Base-by-base conservation (phyloP, 1,140 invertebrate species). In the Temnothorax nylanderi region DNA sequence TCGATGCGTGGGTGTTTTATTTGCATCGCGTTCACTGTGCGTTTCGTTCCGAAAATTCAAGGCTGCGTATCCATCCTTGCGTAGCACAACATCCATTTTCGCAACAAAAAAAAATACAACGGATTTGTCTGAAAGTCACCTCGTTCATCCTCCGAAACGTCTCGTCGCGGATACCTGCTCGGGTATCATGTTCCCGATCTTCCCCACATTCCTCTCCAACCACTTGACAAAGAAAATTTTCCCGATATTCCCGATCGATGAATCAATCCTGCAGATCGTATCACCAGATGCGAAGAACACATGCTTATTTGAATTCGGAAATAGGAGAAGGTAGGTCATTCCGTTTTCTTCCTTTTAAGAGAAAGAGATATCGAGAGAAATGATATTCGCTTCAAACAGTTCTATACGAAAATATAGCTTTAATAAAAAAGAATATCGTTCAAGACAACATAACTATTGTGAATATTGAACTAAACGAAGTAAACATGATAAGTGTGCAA, bases 1-100 rank as follows among this genome's bases (percentile, higher is more conserved):
- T 82, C 13, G 56, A 34, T 60, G 41, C 56, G 88, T 88, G 49
- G 69, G 56, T 21, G 81, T 75, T 67, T 81, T 90, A 86, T 90
- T 82, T 88, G 86, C 86, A 85, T 82, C 69, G 54, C 18, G 72
- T 81, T 37, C 64, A 26, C 71, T 26, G 26, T 60, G 60, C 21
- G 11, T 67, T 77, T 74, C 64, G 56, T 65, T 77, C 69, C 76
- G 65, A 84, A 90, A 89, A 77, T 60, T 44, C 58, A 88, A 76
- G 47, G 64, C 54, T 56, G 41, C 54, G 37, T 80, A 90, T 90
- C 62, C 88, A 80, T 41, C 67, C 13, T 34, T 18, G 71, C 26
- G 10, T 21, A 11, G 26, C 34, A 8, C 11, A 56, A 37, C 51
- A 49, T 13, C 16, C 47, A 67, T 47, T 86, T 86, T 60, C 76